Base-by-base conservation (phyloP, 2,113 vertebrate species). In the Leucopsar rothschildi region DNA sequence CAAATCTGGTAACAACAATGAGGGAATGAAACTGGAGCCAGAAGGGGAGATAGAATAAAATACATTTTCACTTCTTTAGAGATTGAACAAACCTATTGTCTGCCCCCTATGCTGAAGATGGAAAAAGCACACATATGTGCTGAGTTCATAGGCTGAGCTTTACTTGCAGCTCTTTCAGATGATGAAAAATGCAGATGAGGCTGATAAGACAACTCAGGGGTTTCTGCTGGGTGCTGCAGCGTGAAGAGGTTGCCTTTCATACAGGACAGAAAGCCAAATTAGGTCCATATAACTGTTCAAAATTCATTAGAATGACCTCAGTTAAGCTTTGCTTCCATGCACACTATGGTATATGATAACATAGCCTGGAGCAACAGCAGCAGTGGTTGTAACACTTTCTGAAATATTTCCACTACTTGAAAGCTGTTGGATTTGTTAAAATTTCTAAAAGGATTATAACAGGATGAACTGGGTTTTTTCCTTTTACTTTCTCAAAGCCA, bases 371-470 rank as follows among this genome's bases (percentile, higher is more conserved):
- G 97, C 92, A 94, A 92, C 55, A 92, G 86, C 87, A 84, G 70
- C 47, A 35, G 52, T 55, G 50, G 44, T 88, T 73, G 61, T 91
- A 75, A 91, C 66, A 92, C 42, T 94, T 92, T 92, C 65, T 86
- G 68, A 95, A 95, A 92, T 86, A 92, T 60, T 96, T 93, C 73
- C 35, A 91, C 63, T 91, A 93, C 90, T 96, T 95, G 86, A 96
- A 96, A 97, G 94, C 86, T 2, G 0, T 47, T 95, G 86, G 75
- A 97, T 96, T 96, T 96, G 95, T 89, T 92, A 94, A 97, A 92
- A 94, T 94, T 94, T 97, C 93, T 96, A 93, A 96, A 97, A 95
- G 90, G 92, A 96, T 95, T 96, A 90, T 83, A 95, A 92, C 81
- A 95, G 83, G 90, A 96, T 94, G 94, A 95, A 96, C 68, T 86